Conservation (phyloP, 2,888 invertebrate genomes). For the Mayetiola destructor region DNA sequence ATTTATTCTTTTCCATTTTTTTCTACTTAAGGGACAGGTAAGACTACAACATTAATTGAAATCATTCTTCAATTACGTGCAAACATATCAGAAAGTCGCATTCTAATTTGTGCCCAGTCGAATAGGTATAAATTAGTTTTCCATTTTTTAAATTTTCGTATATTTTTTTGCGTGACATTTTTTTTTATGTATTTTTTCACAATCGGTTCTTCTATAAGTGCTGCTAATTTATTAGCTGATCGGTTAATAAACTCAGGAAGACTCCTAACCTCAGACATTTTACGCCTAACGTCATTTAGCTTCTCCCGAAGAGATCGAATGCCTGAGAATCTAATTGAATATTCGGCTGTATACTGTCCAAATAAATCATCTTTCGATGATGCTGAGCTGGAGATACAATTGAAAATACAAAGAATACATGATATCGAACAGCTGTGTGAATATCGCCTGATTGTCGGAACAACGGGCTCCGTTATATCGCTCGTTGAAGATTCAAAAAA, state of each 20-base stretch:
- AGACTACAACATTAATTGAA: constrained; percentile 75
- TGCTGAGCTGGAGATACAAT: neutral
- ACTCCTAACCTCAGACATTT: constrained; percentile 52
- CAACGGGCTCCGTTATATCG: constrained; percentile 43
- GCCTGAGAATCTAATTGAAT: neutral
- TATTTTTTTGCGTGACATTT: no score
- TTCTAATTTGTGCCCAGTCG: constrained; percentile 76
- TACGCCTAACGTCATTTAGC: constrained; percentile 59
- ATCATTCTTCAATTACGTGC: constrained; percentile 63
- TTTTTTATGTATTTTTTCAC: no score
- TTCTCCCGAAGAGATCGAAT: constrained; percentile 21
- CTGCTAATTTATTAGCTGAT: constrained; percentile 72
- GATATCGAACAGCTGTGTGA: neutral
- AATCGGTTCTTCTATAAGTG: no score
- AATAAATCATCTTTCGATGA: no score
- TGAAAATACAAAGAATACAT: neutral
- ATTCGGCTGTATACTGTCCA: no score
- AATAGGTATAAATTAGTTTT: no score
- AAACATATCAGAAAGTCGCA: constrained; percentile 51
- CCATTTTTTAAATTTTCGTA: no score
- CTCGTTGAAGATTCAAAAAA: constrained; percentile 54
- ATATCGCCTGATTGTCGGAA: neutral
- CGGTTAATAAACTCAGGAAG: constrained; percentile 49
- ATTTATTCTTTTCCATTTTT: neutral
- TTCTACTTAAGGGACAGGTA: constrained; percentile 46